Percentiles rank a stretch among this genome's conserved stretches.
Evolutionary conservation across 2,888 invertebrate genomes (phyloP).

Genomic region (Netelia melanura): DNA sequence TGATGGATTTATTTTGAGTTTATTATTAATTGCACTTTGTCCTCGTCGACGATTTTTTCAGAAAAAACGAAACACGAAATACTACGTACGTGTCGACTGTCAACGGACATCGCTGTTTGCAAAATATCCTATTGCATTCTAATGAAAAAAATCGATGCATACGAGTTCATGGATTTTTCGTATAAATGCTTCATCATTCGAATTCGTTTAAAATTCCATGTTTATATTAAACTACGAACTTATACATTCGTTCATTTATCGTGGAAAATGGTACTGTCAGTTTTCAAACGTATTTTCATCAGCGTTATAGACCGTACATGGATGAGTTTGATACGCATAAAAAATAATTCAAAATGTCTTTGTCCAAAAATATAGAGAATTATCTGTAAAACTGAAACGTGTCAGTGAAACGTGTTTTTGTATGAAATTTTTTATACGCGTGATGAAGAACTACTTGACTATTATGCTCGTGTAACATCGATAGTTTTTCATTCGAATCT

Average conservation of each 20-base stretch:
- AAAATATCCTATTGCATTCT: constrained; percentile 11
- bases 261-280: background rate
- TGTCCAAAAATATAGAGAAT: background rate
- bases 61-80: constrained; percentile 34
- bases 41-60: constrained; percentile 64
- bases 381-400: no score
- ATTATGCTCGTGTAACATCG: no score
- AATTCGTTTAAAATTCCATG: constrained; percentile 30
- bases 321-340: background rate
- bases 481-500: background rate
- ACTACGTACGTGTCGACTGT: background rate
- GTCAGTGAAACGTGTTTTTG: no score
- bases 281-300: background rate
- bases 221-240: background rate
- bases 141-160: constrained; percentile 3
- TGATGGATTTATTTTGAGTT: constrained; percentile 69
- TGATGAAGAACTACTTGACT: no score
- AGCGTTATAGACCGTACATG: background rate
- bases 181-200: constrained; percentile 13
- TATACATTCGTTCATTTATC: background rate
- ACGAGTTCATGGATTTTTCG: background rate
- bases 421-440: no score
- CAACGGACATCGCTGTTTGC: background rate
- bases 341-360: background rate
- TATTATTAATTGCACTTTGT: constrained; percentile 57